These are phyloP conservation scores for Psilopsiagon aymara DNA, from an alignment of 2,113 vertebrate species.

Conservation along the genomic window DNA sequence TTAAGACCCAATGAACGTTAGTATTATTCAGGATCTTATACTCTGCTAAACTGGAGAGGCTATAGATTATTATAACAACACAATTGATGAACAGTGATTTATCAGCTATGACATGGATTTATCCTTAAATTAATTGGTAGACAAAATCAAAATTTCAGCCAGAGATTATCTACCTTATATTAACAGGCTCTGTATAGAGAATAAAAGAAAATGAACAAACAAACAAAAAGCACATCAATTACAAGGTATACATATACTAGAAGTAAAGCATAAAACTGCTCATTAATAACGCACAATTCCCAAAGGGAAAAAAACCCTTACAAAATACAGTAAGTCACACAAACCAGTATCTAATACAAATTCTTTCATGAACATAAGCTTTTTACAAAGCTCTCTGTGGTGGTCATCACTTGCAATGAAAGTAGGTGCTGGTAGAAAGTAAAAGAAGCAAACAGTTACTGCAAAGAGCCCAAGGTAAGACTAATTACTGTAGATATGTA, in stretches of 20 bases:
- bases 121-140: constrained; percentile 33
- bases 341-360: constrained; percentile 53
- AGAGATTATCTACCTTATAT: background rate
- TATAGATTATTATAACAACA: background rate
- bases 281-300: constrained; percentile 63
- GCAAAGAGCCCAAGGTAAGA: background rate
- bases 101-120: background rate
- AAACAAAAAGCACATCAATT: background rate
- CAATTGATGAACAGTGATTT: background rate
- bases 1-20: constrained; percentile 20
- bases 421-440: background rate
- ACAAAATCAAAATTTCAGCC: constrained; percentile 39
- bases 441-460: background rate
- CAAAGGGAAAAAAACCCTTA: constrained; percentile 62
- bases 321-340: constrained; percentile 57
- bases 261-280: constrained; percentile 73
- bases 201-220: background rate
- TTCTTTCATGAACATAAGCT: constrained; percentile 37
- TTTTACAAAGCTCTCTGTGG: constrained; percentile 39
- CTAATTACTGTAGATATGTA: background rate
- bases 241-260: constrained; percentile 2
- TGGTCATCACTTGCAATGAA: constrained; percentile 13
- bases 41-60: background rate
- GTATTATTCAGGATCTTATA: background rate
- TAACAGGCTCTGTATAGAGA: constrained; percentile 20